Percentiles rank a stretch among this genome's conserved stretches.
phyloP scores from a whole-genome alignment of 2,797 vertebrate species.

The Pipistrellus nathusii region DNA sequence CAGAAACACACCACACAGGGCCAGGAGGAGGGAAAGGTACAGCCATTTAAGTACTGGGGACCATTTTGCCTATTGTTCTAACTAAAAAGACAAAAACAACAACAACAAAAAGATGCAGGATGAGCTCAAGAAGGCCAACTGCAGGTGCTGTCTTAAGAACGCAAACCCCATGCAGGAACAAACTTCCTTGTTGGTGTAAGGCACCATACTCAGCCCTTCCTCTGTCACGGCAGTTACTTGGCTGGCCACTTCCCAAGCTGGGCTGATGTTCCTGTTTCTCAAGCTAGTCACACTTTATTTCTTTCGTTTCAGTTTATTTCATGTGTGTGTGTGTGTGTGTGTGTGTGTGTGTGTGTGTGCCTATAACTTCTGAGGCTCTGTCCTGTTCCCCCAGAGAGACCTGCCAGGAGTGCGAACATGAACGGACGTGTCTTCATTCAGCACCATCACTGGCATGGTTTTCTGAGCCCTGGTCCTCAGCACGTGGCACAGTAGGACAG shows the following conservation, averaged over 20 bases:
- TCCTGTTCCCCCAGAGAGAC: background rate
- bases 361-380: background rate
- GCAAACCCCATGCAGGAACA: background rate
- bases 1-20: accelerated
- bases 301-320: background rate
- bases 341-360: too few species aligned
- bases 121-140: background rate
- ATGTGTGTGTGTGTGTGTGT: too few species aligned
- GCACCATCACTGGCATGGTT: accelerated
- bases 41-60: too few species aligned
- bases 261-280: background rate
- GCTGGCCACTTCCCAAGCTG: background rate
- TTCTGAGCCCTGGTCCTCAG: background rate
- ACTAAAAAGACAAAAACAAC: background rate
- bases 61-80: background rate
- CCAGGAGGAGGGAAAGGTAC: background rate
- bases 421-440: background rate
- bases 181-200: background rate
- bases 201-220: background rate
- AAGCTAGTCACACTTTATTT: background rate
- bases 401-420: background rate
- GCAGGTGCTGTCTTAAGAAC: background rate
- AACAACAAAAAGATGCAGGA: background rate
- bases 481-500: too few species aligned
- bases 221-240: background rate